Conservation (phyloP, 2,113 vertebrate genomes). For the Pithys albifrons region DNA sequence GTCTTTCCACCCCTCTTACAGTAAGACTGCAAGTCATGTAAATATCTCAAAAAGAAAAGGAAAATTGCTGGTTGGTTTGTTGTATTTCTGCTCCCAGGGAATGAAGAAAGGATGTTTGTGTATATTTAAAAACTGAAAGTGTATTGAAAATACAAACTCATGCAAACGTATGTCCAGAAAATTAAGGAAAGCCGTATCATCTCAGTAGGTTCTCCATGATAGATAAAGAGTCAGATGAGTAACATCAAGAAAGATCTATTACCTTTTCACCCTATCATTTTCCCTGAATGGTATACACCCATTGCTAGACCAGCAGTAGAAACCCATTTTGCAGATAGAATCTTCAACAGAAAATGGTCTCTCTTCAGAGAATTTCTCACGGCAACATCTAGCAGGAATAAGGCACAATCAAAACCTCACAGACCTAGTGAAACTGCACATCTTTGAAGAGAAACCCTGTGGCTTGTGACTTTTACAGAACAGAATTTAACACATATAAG, state of each 20-base stretch:
- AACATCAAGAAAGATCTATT: background rate
- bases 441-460: background rate
- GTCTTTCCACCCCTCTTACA: slow-evolving; percentile 3
- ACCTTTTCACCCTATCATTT: background rate
- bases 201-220: background rate
- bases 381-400: background rate
- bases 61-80: background rate
- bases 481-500: background rate
- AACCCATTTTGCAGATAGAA: background rate
- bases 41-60: background rate
- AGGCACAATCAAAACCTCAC: background rate
- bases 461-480: background rate
- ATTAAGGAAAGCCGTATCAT: background rate
- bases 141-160: background rate
- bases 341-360: background rate
- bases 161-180: background rate
- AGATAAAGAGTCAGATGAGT: background rate
- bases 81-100: background rate
- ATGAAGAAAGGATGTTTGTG: background rate
- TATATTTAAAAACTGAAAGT: background rate
- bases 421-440: rapidly evolving
- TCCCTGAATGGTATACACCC: background rate
- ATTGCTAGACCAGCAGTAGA: background rate
- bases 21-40: background rate
- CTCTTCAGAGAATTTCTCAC: background rate